These are phyloP conservation scores for Halisarca cf. caerulea DNA, from an alignment of 37 sponge, comb jelly and placozoan species.

Conservation along the genomic window DNA sequence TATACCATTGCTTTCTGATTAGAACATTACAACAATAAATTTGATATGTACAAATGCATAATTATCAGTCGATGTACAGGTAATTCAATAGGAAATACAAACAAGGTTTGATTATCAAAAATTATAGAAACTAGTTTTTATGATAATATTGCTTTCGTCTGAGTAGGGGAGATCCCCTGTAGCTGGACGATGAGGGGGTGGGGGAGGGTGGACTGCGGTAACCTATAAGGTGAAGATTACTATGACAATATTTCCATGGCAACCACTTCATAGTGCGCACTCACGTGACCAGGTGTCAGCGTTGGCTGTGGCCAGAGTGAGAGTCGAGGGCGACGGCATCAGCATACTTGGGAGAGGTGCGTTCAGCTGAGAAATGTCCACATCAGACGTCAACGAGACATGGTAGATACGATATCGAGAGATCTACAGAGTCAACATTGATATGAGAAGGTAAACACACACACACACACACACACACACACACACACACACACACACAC, in stretches of 20 bases:
- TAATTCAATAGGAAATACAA: too few species aligned
- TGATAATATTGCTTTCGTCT: too few species aligned
- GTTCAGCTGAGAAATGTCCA: constrained; percentile 41
- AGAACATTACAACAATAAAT: too few species aligned
- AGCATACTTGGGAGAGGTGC: constrained; percentile 72
- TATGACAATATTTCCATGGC: neutral
- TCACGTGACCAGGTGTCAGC: neutral
- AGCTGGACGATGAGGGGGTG: constrained; percentile 11
- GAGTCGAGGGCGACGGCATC: constrained; percentile 74
- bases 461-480: too few species aligned
- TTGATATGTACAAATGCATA: too few species aligned
- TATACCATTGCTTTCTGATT: too few species aligned
- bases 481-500: too few species aligned
- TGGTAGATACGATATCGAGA: constrained; percentile 63
- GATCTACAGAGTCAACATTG: too few species aligned
- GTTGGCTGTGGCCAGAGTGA: constrained; percentile 63
- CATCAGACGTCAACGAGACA: constrained; percentile 39
- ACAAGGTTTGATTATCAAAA: too few species aligned
- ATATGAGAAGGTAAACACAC: too few species aligned
- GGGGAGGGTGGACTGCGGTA: constrained; percentile 23
- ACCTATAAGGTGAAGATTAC: constrained; percentile 3
- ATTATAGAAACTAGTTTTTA: too few species aligned
- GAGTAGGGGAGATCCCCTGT: constrained; percentile 7
- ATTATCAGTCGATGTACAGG: too few species aligned
- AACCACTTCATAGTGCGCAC: neutral